These are phyloP conservation scores for Eretmochelys imbricata DNA, from an alignment of 2,113 vertebrate genomes.

Conservation along the genomic window DNA sequence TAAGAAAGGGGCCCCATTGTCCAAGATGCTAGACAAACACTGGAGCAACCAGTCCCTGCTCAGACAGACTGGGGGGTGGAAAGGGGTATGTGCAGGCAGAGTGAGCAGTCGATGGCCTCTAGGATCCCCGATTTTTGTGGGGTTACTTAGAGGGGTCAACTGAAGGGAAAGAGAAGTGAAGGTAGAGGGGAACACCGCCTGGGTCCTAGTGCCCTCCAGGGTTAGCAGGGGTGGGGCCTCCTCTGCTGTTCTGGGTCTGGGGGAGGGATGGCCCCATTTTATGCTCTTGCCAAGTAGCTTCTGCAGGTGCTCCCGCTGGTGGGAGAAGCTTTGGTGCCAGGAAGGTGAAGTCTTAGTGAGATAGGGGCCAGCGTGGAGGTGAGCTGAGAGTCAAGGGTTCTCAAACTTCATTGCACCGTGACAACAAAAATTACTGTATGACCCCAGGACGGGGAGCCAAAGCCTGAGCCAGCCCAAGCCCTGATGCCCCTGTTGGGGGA, in stretches of 20 bases:
- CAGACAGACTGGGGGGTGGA: background rate
- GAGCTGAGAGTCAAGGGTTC: background rate
- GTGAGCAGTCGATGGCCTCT: background rate
- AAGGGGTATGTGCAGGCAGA: too few species aligned
- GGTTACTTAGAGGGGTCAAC: background rate
- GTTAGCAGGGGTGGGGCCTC: too few species aligned
- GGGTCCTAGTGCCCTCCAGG: background rate
- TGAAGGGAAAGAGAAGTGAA: too few species aligned
- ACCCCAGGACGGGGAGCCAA: too few species aligned
- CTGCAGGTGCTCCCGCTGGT: background rate
- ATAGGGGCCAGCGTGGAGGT: rapidly evolving
- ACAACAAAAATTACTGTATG: too few species aligned
- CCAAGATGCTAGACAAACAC: background rate
- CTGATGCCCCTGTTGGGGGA: too few species aligned
- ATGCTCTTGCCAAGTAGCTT: background rate
- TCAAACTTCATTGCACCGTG: too few species aligned
- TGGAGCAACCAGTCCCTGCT: background rate
- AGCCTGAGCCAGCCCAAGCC: too few species aligned
- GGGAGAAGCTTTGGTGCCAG: rapidly evolving
- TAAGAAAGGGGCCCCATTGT: too few species aligned
- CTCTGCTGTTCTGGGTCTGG: background rate
- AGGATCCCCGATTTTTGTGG: background rate
- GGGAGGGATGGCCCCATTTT: background rate
- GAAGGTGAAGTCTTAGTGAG: background rate
- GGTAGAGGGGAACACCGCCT: too few species aligned